Conservation (phyloP, 2,797 vertebrate genomes). For the Manis javanica region DNA sequence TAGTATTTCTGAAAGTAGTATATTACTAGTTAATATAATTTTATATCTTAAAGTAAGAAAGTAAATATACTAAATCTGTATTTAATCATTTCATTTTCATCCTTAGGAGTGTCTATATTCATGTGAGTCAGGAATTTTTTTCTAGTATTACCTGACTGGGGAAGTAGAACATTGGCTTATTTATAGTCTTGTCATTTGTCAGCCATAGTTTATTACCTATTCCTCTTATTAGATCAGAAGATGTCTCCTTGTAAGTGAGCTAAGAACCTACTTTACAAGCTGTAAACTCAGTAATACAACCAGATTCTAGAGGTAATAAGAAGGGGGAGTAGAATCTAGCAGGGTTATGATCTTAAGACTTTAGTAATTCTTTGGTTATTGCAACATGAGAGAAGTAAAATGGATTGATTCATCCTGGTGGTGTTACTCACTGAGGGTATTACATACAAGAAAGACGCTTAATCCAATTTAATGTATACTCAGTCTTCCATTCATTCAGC, state of each 20-base stretch:
- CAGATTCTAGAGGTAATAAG: background rate
- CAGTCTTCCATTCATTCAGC: background rate
- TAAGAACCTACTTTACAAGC: background rate
- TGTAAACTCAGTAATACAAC: background rate
- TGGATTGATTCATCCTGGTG: background rate
- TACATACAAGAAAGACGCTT: background rate
- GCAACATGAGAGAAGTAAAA: background rate
- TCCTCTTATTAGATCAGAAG: background rate
- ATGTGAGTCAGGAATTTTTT: background rate
- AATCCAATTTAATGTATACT: background rate
- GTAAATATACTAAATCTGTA: background rate
- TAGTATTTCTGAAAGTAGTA: background rate
- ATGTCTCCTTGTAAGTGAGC: background rate
- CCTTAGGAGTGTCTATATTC: background rate
- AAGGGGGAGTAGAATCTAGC: background rate
- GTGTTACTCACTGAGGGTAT: background rate
- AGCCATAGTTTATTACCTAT: background rate
- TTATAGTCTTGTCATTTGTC: background rate
- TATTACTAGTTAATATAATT: background rate
- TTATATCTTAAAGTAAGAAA: conserved; percentile 21
- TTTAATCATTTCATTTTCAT: background rate
- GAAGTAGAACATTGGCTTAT: background rate
- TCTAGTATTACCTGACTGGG: background rate
- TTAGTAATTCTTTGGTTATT: background rate
- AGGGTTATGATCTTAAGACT: background rate